Base-by-base conservation (phyloP, 2,888 invertebrate genomes). In the Phytoseiulus persimilis region DNA sequence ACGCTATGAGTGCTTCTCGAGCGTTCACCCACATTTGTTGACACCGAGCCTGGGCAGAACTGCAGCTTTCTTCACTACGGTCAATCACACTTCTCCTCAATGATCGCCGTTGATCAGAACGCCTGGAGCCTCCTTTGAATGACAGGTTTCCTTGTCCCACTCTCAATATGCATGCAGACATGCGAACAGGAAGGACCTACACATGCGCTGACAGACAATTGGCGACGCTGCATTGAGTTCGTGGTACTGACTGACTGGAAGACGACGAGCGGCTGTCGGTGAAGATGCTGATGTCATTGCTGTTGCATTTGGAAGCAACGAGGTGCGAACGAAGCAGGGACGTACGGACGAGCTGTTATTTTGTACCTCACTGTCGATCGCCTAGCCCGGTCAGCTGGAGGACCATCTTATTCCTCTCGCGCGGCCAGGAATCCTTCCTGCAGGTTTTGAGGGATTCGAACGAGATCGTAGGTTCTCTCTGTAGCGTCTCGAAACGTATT, bases 21-120 rank as follows among this genome's bases (percentile, higher is more conserved):
- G 98, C 98, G 94, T 97, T 97, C 92, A 98, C 95, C 97, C 98
- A 98, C 97, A 98, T 98, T 91, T 92, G 65, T 92, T 23, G 18
- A 65, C 65, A 65, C 65, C 1, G 28, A 65, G 2, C 65, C 1
- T 2, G 18, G 11, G 65, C 65, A 65, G 65, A 65, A 23, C 65
- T 14, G 23, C 5, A 65, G 23, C 1, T 23, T 23, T 65, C 18
- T 65, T 28, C 65, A 6, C n/a, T 6, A 65, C 18, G 28, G 65
- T 65, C 65, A 65, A 65, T 65, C 65, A 65, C 65, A 65, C 18
- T 65, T 14, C 65, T 28, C 65, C 65, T 6, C 5, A 28, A 65
- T 65, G 65, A n/a, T n/a, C 65, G 18, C 65, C 5, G 11, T 65
- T 2, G 65, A 23, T 14, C 11, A 65, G 5, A 23, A 14, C 65